Conservation (phyloP, 2,797 vertebrate species). For the Anomalospiza imberbis region DNA sequence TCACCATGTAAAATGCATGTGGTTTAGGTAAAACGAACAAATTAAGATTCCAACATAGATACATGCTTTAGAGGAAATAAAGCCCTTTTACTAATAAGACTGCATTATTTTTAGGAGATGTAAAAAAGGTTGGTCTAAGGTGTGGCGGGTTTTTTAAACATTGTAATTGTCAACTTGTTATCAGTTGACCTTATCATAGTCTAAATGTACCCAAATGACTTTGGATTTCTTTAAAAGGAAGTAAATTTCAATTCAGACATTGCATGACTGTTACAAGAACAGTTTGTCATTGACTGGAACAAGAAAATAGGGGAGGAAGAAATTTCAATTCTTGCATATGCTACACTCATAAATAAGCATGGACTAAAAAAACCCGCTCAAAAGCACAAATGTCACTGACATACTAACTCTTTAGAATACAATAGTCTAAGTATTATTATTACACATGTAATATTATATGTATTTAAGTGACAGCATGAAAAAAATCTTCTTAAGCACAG, state of each 20-base stretch:
- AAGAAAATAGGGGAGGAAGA: background rate
- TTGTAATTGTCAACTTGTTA: background rate
- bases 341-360: background rate
- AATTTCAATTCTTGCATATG: background rate
- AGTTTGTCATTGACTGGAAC: background rate
- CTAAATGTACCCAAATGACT: background rate
- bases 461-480: background rate
- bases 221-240: background rate
- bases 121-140: background rate
- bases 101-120: background rate
- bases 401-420: background rate
- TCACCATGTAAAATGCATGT: background rate
- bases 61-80: background rate
- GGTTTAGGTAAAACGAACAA: background rate
- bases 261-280: background rate
- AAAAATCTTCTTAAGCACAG: background rate
- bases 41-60: background rate
- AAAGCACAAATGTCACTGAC: background rate
- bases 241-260: background rate
- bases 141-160: rapidly evolving
- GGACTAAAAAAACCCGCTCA: background rate
- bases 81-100: background rate
- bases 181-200: background rate
- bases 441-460: background rate
- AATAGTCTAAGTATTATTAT: background rate